Conservation (phyloP, 2,797 vertebrate species). For the Glossophaga mutica region DNA sequence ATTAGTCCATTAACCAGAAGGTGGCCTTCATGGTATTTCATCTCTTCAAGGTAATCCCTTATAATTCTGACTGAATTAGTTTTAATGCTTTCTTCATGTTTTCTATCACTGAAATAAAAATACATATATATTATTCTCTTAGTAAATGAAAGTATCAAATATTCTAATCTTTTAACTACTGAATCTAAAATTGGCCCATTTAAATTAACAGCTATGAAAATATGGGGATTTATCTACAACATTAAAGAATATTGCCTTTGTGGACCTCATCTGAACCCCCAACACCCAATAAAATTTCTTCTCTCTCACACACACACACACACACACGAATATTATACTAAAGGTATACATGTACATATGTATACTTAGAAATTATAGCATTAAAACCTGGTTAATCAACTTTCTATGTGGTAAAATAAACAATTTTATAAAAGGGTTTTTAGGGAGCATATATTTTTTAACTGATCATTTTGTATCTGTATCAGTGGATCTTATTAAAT, state of each 20-base stretch:
- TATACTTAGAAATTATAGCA: not conserved
- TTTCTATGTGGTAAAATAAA: not conserved
- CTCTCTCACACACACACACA: not conserved
- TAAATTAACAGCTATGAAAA: constrained; percentile 4
- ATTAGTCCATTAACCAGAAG: not conserved
- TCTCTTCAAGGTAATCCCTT: constrained; percentile 34
- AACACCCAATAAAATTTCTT: not conserved
- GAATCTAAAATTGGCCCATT: not conserved
- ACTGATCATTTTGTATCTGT: not conserved
- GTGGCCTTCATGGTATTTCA: constrained; percentile 41
- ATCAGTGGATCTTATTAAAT: not conserved
- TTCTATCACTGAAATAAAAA: constrained; percentile 81
- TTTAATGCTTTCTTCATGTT: constrained; percentile 86
- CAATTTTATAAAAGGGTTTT: not conserved
- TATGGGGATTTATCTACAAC: not conserved
- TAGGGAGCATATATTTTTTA: not conserved
- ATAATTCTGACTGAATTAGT: constrained; percentile 83
- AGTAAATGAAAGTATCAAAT: not conserved
- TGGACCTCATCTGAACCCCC: not conserved
- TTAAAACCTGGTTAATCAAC: not conserved
- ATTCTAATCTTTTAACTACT: not conserved
- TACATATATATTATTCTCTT: not conserved
- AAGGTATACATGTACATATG: not conserved
- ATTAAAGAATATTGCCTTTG: not conserved
- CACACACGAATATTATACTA: not conserved